Conservation (phyloP, 2,888 invertebrate genomes). For the Rhodophaea formosa region DNA sequence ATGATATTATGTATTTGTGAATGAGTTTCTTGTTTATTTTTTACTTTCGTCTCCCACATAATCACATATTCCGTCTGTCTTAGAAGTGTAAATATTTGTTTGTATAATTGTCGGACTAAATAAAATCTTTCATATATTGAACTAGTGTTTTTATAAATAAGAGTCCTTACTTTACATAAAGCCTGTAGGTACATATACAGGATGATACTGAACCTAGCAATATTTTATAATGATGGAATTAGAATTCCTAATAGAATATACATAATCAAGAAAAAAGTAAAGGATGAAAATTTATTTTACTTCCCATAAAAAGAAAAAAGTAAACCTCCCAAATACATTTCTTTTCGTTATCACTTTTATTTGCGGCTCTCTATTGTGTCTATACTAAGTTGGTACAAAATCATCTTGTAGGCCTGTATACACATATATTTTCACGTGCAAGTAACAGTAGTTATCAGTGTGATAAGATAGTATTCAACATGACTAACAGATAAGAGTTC, state of each 20-base stretch:
- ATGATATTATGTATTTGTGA: constrained; percentile 6
- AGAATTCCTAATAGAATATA: too few species aligned
- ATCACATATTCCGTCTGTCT: neutral
- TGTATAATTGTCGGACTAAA: constrained; percentile 22
- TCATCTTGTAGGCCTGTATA: too few species aligned
- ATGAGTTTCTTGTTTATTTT: neutral
- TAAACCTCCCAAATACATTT: too few species aligned
- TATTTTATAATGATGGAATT: too few species aligned
- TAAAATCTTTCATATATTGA: constrained; percentile 21
- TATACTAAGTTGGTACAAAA: too few species aligned
- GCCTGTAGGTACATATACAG: too few species aligned
- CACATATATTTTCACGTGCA: neutral
- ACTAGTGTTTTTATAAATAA: neutral
- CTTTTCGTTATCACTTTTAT: too few species aligned
- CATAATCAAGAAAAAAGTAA: too few species aligned
- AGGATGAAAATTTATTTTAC: too few species aligned
- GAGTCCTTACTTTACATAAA: neutral
- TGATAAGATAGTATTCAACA: constrained; percentile 50
- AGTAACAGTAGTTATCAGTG: constrained; percentile 34
- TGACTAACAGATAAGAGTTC: constrained; percentile 40
- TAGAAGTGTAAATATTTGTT: constrained; percentile 15
- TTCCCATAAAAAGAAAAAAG: too few species aligned
- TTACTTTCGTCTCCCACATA: neutral
- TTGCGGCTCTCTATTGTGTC: too few species aligned
- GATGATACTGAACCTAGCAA: too few species aligned